phyloP scores from a whole-genome alignment of 2,888 invertebrate species.

The Nipponacmea schrenckii region DNA sequence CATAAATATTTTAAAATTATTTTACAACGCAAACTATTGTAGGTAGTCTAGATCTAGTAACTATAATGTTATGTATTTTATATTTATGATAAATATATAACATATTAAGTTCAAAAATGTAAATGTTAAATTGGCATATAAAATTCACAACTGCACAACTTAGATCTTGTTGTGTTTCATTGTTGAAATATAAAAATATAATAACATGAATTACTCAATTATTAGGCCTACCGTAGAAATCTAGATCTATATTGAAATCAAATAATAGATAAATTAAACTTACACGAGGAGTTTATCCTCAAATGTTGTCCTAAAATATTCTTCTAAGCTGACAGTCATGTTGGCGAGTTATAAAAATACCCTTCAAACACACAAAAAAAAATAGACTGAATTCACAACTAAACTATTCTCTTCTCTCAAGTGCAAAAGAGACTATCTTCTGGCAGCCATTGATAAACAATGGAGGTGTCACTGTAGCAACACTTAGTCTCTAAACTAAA shows the following conservation, averaged over 20 bases:
- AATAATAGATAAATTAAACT: no score
- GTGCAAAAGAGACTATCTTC: conserved; percentile 6
- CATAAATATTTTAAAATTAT: not conserved
- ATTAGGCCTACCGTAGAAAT: no score
- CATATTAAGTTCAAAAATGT: no score
- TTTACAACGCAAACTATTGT: not conserved
- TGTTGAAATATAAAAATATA: no score
- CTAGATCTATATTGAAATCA: no score
- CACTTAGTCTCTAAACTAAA: not conserved
- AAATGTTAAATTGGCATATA: no score
- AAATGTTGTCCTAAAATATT: conserved; percentile 66
- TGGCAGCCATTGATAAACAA: conserved; percentile 47
- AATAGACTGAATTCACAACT: not conserved
- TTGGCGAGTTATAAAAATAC: conserved; percentile 20
- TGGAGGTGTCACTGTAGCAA: conserved; percentile 34
- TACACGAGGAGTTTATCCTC: conserved; percentile 68
- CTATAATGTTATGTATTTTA: no score
- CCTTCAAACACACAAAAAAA: conserved; percentile 5
- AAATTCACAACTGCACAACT: no score
- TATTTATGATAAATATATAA: no score
- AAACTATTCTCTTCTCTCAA: not conserved
- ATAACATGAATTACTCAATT: no score
- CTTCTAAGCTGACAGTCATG: conserved; percentile 65
- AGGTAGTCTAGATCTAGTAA: no score
- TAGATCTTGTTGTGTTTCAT: no score